A percentile compares a stretch with the other conserved stretches of the same genome.
These are phyloP conservation scores for Albula glossodonta DNA, from an alignment of 2,113 vertebrate species.

Conservation along the genomic window DNA sequence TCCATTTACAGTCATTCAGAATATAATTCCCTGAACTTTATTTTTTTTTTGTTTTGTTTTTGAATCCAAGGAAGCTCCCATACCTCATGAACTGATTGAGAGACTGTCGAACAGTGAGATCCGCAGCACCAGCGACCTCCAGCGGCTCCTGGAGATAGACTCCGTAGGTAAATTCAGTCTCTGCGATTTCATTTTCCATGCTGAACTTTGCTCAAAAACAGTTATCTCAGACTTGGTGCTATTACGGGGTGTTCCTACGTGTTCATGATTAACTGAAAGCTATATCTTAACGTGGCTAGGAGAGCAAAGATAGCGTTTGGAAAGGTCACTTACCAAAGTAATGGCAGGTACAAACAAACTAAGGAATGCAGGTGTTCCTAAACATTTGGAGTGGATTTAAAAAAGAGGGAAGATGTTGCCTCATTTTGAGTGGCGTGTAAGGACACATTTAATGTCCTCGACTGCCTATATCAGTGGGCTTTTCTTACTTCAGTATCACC, in stretches of 20 bases:
- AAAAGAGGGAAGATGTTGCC: background rate
- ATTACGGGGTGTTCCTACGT: background rate
- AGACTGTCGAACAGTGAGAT: conserved; percentile 89
- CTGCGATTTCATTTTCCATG: conserved; percentile 47
- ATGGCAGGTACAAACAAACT: background rate
- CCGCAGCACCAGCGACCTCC: conserved; percentile 93
- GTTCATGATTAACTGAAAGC: background rate
- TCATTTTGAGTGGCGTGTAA: background rate
- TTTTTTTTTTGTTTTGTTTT: background rate
- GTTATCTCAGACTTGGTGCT: background rate
- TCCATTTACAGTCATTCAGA: background rate
- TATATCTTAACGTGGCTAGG: background rate
- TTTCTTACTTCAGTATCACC: background rate
- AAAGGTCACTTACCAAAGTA: background rate
- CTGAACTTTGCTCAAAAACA: conserved; percentile 17
- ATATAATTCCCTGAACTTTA: background rate
- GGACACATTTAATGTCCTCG: background rate
- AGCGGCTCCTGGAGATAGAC: conserved; percentile 95
- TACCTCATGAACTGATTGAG: conserved; percentile 89
- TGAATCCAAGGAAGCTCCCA: conserved; percentile 79
- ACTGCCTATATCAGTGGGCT: background rate
- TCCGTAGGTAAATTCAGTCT: conserved; percentile 92
- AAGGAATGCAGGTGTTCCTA: background rate
- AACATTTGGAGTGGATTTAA: background rate
- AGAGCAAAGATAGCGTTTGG: background rate